Evolutionary conservation across 2,888 invertebrate genomes (phyloP).

Genomic region (Hypolimnas misippus): DNA sequence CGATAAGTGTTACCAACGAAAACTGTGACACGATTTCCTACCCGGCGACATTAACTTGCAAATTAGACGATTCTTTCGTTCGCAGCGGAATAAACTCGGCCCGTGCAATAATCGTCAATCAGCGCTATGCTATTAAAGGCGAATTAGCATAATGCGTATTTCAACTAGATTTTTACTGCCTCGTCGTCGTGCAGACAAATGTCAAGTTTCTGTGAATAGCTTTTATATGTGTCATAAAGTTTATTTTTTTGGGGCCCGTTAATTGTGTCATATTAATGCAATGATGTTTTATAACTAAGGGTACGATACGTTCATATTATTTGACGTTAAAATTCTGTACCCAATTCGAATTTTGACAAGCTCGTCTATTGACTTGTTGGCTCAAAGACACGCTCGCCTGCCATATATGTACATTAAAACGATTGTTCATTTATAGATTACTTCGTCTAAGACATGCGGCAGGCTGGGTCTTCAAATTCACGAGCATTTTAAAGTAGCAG

Average conservation of each 20-base stretch:
- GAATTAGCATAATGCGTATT: constrained; percentile 18
- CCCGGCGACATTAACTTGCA: constrained; percentile 32
- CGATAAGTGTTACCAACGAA: background rate
- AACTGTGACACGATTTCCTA: constrained; percentile 19
- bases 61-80: constrained; percentile 27
- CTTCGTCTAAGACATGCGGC: too few species aligned
- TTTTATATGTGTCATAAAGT: background rate
- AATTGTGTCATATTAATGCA: background rate
- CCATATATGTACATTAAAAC: too few species aligned
- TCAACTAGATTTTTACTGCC: constrained; percentile 5
- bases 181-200: background rate
- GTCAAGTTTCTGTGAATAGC: background rate
- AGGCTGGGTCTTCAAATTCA: too few species aligned
- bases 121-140: constrained; percentile 17
- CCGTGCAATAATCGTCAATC: constrained; percentile 27
- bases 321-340: too few species aligned
- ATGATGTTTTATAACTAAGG: too few species aligned
- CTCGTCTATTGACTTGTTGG: too few species aligned
- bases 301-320: too few species aligned
- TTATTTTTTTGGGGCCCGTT: background rate
- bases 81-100: constrained; percentile 12
- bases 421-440: too few species aligned
- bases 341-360: too few species aligned
- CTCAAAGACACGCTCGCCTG: too few species aligned
- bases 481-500: too few species aligned